A percentile compares a stretch with the other conserved stretches of the same genome.
phyloP scores from a whole-genome alignment of 1,140 invertebrate genomes.

The Pentalonia nigronervosa region DNA sequence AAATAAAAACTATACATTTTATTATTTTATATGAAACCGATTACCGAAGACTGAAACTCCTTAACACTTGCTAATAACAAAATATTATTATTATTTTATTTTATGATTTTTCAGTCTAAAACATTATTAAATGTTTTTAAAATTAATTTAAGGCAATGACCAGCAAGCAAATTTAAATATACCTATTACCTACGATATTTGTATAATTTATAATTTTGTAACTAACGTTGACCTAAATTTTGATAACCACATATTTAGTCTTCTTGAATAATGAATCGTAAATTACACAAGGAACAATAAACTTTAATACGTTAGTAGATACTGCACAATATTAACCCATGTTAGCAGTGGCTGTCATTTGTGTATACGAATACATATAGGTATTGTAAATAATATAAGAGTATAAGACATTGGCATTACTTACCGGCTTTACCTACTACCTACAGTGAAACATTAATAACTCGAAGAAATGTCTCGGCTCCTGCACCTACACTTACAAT shows the following conservation, averaged over 20 bases:
- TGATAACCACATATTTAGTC: neutral
- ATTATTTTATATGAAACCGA: neutral
- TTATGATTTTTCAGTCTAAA: neutral
- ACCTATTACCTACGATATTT: neutral
- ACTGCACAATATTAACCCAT: neutral
- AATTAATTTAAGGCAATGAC: neutral
- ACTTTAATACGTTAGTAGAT: neutral
- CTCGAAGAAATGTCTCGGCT: too few species aligned
- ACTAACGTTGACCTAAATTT: neutral
- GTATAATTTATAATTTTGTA: neutral
- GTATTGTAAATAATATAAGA: neutral
- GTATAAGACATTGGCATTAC: neutral
- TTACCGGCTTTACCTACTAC: neutral
- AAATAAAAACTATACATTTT: neutral
- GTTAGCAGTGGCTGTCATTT: neutral
- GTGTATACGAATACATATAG: neutral
- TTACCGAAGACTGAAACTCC: neutral
- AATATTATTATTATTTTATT: neutral
- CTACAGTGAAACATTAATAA: neutral
- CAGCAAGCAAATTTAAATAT: neutral
- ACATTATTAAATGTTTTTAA: neutral
- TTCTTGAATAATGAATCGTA: neutral
- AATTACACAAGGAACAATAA: neutral
- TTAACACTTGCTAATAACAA: neutral
- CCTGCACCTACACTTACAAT: too few species aligned